Evolutionary conservation across 2,888 invertebrate genomes (phyloP).

Genomic region (Phytoseiulus persimilis): DNA sequence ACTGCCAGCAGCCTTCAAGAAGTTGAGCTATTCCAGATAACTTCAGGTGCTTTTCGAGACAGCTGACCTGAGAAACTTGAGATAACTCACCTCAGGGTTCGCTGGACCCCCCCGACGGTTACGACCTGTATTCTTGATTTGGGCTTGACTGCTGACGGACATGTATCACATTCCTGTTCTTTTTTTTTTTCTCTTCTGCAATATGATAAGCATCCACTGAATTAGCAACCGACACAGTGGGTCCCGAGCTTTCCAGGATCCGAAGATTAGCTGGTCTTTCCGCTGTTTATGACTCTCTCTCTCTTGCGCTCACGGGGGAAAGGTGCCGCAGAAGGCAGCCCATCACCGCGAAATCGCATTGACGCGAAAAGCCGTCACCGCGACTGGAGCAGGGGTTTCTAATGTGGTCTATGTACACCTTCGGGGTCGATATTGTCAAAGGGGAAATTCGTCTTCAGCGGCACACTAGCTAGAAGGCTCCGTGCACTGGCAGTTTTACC

Average conservation of each 20-base stretch:
- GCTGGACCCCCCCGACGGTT: background rate
- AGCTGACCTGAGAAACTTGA: background rate
- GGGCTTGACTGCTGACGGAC: background rate
- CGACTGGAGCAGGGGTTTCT: too few relatives aligned
- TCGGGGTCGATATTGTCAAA: too few relatives aligned
- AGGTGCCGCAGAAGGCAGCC: too few relatives aligned
- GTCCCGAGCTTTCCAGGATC: background rate
- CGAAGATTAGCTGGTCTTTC: background rate
- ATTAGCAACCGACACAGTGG: background rate
- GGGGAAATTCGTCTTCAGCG: too few relatives aligned
- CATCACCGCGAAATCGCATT: too few relatives aligned
- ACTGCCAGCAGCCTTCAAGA: background rate
- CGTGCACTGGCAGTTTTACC: too few relatives aligned
- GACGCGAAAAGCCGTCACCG: too few relatives aligned
- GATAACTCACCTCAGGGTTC: background rate
- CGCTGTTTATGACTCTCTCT: background rate
- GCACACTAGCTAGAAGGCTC: too few relatives aligned
- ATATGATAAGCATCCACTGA: background rate
- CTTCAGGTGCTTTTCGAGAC: background rate
- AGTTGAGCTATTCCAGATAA: background rate
- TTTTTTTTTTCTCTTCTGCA: background rate
- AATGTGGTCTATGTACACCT: too few relatives aligned
- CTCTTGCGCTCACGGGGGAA: background rate
- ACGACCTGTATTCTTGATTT: background rate
- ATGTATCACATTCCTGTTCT: background rate